Evolutionary conservation across 2,113 vertebrate species (phyloP), one percentile per base, ranked within the genome.

Genomic region (Zapornia atra): DNA sequence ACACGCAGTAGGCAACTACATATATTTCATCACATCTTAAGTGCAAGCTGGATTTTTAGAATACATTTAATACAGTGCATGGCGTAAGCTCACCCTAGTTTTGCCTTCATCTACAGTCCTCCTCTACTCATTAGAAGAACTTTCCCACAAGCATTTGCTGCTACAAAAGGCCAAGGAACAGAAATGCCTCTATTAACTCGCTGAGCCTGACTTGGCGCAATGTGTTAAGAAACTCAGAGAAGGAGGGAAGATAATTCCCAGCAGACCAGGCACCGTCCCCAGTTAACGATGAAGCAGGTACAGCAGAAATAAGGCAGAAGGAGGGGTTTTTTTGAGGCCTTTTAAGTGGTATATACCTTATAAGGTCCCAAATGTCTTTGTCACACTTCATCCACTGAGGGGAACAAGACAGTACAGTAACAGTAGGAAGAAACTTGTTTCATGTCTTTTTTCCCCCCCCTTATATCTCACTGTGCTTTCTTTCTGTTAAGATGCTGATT

Each of bases 11-110:
- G 29, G 14, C 51, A 92, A 64, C 80, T 64, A 92, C 86, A 91
- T 56, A n/a, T 80, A 85, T 92, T 93, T 94, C 46, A 78, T 75
- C 8, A 51, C 11, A 75, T 48, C 78, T 28, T 56, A 89, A 84
- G 70, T 91, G 69, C 83, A 94, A 94, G 92, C 80, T 70, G 48
- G 69, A 63, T 79, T 75, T 94, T 92, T 81, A 60, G 56, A 66
- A 65, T 54, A 53, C 51, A 56, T 77, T 86, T 75, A 82, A 70
- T 81, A 71, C 60, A 92, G 69, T 81, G 88, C 88, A 70, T 33
- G 60, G 42, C 12, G 8, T 42, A 73, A 81, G 69, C 38, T 84
- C 31, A 4, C n/a, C 64, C 24, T 68, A 10, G 4, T 29, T 68
- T 66, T 75, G 42, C 46, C 20, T 71, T 81, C 48, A 21, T 71